These are phyloP conservation scores for Notothenia rossii DNA, from an alignment of 2,113 vertebrate genomes.

Conservation along the genomic window DNA sequence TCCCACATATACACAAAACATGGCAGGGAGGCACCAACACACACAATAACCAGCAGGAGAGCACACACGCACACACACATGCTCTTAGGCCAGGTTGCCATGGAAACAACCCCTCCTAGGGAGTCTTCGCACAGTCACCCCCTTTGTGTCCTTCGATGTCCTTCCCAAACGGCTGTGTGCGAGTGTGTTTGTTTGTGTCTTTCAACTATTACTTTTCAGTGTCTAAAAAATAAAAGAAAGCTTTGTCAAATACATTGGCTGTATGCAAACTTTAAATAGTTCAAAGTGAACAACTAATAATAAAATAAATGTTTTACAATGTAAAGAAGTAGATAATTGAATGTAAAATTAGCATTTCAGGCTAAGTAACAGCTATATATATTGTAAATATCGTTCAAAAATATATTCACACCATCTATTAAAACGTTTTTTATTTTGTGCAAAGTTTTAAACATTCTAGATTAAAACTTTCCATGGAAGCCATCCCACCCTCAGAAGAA, in stretches of 20 bases:
- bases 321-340: no score
- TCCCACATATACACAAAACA: conserved; percentile 30
- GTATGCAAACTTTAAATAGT: no score
- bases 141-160: conserved; percentile 59
- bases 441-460: no score
- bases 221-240: not conserved
- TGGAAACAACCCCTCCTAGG: conserved; percentile 57
- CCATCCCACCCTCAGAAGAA: not conserved
- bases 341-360: no score
- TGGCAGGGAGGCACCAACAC: conserved; percentile 17
- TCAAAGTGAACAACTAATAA: no score
- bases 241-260: no score
- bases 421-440: no score
- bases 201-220: conserved; percentile 23
- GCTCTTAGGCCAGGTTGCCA: conserved; percentile 38
- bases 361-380: no score
- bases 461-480: not conserved
- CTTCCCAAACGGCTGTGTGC: conserved; percentile 55
- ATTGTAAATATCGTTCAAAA: no score
- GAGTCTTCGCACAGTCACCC: conserved; percentile 29
- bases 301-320: no score
- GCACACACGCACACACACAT: conserved; percentile 16
- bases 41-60: not conserved
- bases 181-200: conserved; percentile 20
- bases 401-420: no score